phyloP scores from a whole-genome alignment of 2,113 vertebrate species.

The Ranitomeya variabilis region DNA sequence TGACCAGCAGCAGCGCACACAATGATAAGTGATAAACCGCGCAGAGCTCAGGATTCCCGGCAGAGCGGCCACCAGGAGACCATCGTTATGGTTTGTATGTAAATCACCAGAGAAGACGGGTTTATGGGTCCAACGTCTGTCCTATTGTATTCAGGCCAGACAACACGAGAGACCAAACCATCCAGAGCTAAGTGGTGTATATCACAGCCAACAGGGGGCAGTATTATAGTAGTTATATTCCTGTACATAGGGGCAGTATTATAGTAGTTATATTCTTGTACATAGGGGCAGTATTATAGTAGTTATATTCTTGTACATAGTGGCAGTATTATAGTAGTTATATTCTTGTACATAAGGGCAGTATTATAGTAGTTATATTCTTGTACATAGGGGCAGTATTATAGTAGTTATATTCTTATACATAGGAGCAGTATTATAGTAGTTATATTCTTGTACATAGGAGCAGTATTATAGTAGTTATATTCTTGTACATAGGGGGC shows the following conservation, averaged over 20 bases:
- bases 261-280: neutral
- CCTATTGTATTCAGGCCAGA: no score
- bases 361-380: no score
- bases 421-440: no score
- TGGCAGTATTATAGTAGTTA: no score
- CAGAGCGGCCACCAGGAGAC: neutral
- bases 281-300: no score
- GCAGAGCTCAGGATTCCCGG: slow-evolving; percentile 9
- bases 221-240: slow-evolving; percentile 13
- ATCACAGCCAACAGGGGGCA: neutral
- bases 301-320: no score
- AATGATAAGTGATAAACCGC: slow-evolving; percentile 13
- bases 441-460: neutral
- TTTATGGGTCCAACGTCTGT: neutral
- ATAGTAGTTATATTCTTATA: no score
- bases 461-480: neutral
- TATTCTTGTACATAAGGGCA: no score
- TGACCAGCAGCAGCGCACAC: slow-evolving; percentile 19
- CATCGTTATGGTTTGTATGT: slow-evolving; percentile 26
- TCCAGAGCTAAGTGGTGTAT: no score
- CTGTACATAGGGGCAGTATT: neutral
- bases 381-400: no score
- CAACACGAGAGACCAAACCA: no score
- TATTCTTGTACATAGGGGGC: neutral
- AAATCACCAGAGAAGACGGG: neutral